A percentile compares a stretch with the other conserved stretches of the same genome.
Conservation (phyloP, 2,113 vertebrate genomes). For the Trochalopteron elliotii region DNA sequence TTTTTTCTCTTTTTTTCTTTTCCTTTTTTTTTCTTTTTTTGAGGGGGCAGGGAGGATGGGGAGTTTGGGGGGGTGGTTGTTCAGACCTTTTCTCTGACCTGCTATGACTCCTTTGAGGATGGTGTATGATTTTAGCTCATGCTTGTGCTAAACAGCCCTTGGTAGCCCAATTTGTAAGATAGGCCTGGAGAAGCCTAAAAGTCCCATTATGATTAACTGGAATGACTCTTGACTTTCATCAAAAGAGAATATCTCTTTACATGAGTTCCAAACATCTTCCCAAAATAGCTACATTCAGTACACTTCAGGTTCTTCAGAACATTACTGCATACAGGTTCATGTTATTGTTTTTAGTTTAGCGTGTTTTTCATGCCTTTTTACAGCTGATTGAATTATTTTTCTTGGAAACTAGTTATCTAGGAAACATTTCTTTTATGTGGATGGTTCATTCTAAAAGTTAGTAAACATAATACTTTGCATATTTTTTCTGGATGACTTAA, state of each 20-base stretch:
- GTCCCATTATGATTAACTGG: not conserved
- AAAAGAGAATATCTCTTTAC: not conserved
- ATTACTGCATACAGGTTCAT: not conserved
- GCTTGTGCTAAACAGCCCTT: not conserved
- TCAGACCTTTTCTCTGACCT: not conserved
- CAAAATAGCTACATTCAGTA: not conserved
- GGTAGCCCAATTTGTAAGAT: not conserved
- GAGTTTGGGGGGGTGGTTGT: accelerated
- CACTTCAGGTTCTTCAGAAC: not conserved
- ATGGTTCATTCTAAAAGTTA: not conserved
- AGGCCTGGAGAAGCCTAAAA: not conserved
- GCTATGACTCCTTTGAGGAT: not conserved
- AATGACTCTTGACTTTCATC: accelerated
- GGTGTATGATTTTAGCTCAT: not conserved
- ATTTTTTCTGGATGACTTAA: not conserved
- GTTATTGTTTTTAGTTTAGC: not conserved
- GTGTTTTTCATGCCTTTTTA: not conserved
- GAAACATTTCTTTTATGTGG: not conserved
- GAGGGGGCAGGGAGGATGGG: too few relatives aligned
- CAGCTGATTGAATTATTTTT: not conserved
- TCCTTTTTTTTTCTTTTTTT: too few relatives aligned
- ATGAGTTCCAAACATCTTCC: not conserved
- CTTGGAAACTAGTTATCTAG: not conserved
- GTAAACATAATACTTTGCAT: not conserved
- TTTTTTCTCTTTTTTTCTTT: too few relatives aligned